Evolutionary conservation across 2,888 invertebrate genomes (phyloP), one percentile per base, ranked within the genome.

Genomic region (Callimorpha dominula): DNA sequence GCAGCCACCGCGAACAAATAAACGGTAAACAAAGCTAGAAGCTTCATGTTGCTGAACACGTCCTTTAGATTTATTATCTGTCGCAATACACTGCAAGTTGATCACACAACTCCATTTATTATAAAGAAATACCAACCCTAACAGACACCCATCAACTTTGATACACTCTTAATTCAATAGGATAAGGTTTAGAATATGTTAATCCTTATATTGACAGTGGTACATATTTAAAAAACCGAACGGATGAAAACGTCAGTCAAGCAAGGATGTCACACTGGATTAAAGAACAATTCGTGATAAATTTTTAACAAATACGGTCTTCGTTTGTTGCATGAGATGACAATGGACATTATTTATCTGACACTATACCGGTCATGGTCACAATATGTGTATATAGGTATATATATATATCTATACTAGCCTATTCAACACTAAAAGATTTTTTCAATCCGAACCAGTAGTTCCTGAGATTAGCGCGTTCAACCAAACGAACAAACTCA

Each of bases 261-360:
- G 66, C 80, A 83, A 85, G 87, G 88, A 72, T 86, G 86, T 83
- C 85, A 85, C 79, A 81, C 78, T 66, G 62, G 70, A 76, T 87
- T 87, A 85, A 60, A 49, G 68, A 79, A 83, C 84, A 85, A 86
- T 82, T 76, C 79, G 69, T 85, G 80, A 81, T 85, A 77, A 80
- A 82, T 81, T 82, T 79, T 73, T 62, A 79, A 81, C 73, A 77
- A 82, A 80, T 73, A 74, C 77, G 82, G 82, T 80, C 71, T 80
- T 74, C 71, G 71, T 75, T 84, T 82, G 82, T 81, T 83, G 63
- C 43, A 68, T 67, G 17, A 50, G 54, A 62, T 68, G 17, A 81
- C 81, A 83, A 83, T 81, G 67, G 52, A 70, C 14, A 62, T 70
- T 80, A 69, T 72, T 75, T 70, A 68, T 65, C 11, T 67, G 14